These are phyloP conservation scores for Fulmarus glacialis DNA, from an alignment of 2,113 vertebrate genomes.

Conservation along the genomic window DNA sequence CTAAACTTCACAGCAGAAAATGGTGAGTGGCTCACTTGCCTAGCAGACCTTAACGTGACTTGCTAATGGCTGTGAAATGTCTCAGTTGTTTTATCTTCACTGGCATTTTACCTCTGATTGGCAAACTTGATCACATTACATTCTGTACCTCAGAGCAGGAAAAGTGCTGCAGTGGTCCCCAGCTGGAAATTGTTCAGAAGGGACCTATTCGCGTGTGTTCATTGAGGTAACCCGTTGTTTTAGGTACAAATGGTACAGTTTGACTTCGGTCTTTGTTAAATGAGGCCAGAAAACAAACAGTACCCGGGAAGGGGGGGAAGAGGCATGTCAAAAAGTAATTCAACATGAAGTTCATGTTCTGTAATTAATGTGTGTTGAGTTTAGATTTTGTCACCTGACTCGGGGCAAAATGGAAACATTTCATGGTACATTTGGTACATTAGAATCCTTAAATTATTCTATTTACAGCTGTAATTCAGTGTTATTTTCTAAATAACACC, in stretches of 20 bases:
- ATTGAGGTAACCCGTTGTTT: neutral
- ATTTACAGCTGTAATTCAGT: neutral
- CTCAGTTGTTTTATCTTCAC: neutral
- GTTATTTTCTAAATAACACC: neutral
- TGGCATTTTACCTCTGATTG: neutral
- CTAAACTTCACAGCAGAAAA: neutral
- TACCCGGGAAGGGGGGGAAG: neutral
- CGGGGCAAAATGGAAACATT: neutral
- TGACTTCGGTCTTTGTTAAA: neutral
- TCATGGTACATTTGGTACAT: neutral
- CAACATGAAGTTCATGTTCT: neutral
- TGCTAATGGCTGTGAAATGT: neutral
- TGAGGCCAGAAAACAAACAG: neutral
- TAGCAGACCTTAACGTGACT: neutral
- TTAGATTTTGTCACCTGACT: neutral
- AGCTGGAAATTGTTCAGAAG: neutral
- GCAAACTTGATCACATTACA: accelerated
- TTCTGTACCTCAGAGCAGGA: neutral
- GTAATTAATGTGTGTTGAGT: neutral
- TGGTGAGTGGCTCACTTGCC: neutral
- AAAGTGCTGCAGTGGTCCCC: neutral
- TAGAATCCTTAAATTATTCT: neutral
- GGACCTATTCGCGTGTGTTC: neutral
- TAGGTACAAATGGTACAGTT: neutral
- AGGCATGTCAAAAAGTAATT: neutral